A percentile compares a stretch with the other conserved stretches of the same genome.
Conservation (phyloP, 2,888 invertebrate genomes). For the Agonopterix heracliana region DNA sequence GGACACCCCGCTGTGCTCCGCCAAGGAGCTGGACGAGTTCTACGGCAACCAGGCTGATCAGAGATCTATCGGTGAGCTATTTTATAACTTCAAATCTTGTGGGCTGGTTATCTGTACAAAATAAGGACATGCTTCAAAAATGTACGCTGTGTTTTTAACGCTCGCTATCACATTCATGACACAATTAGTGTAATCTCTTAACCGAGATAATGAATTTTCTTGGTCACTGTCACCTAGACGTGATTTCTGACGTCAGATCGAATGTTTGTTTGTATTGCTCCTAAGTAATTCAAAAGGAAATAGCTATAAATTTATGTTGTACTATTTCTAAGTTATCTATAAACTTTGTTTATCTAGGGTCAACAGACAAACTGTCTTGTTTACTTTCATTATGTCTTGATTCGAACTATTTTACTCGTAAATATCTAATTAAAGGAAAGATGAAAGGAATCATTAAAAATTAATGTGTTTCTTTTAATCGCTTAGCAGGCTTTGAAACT, state of each 20-base stretch:
- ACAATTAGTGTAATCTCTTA: conserved; percentile 15
- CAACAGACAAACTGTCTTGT: conserved; percentile 38
- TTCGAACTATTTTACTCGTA: too few relatives aligned
- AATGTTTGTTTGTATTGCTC: conserved; percentile 2
- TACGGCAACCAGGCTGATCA: conserved; percentile 76
- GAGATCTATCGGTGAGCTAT: conserved; percentile 73
- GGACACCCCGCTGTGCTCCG: conserved; percentile 86
- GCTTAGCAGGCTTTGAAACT: neutral
- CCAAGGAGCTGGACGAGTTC: conserved; percentile 79
- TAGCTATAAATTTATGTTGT: neutral
- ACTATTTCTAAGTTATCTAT: conserved; percentile 27
- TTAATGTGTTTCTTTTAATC: neutral
- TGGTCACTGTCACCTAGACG: conserved; percentile 19
- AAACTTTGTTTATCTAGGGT: conserved; percentile 49
- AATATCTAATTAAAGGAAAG: neutral
- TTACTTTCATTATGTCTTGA: conserved; percentile 8
- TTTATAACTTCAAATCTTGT: conserved; percentile 32
- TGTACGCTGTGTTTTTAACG: conserved; percentile 22
- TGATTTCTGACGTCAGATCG: conserved; percentile 6
- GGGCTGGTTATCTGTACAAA: conserved; percentile 41
- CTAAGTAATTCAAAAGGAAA: neutral
- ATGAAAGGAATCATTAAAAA: conserved; percentile 1
- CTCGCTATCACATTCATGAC: conserved; percentile 13
- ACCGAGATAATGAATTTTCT: conserved; percentile 22
- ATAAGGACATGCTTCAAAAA: conserved; percentile 25